Percentiles rank a stretch among this genome's conserved stretches.
These are phyloP conservation scores for Natrix natrix DNA, from an alignment of 2,797 vertebrate species.

Conservation along the genomic window DNA sequence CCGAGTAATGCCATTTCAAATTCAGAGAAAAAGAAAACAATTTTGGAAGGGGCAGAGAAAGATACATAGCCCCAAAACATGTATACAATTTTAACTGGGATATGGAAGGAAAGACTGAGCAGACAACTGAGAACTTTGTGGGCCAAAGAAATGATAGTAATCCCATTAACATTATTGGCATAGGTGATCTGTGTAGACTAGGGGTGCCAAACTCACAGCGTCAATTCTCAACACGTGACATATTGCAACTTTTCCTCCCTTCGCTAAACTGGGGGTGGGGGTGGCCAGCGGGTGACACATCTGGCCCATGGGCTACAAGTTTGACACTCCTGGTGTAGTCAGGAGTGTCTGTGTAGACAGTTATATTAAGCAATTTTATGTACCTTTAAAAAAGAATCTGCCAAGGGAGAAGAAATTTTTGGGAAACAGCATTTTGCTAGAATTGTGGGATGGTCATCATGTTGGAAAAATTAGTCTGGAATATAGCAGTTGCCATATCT, in stretches of 20 bases:
- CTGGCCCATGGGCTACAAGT: fast-evolving
- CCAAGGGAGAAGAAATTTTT: not conserved
- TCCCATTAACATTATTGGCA: not conserved
- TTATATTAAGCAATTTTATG: not conserved
- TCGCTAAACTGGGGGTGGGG: too few species aligned
- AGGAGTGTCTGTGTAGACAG: not conserved
- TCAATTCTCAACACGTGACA: too few species aligned
- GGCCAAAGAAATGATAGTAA: not conserved
- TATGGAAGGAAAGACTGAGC: not conserved
- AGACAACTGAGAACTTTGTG: not conserved
- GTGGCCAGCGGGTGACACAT: too few species aligned
- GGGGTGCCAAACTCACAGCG: too few species aligned
- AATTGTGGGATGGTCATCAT: not conserved
- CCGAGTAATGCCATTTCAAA: not conserved
- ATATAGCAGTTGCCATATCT: not conserved
- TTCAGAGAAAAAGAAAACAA: not conserved
- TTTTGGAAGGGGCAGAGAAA: not conserved
- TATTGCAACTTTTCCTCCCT: too few species aligned
- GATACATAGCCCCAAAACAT: not conserved
- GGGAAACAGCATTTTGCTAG: not conserved
- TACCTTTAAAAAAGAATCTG: not conserved
- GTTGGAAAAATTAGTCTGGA: not conserved
- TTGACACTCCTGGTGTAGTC: not conserved
- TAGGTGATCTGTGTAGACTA: not conserved
- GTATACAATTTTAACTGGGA: not conserved